phyloP scores from a whole-genome alignment of 2,888 invertebrate species.

The Leuctra nigra region DNA sequence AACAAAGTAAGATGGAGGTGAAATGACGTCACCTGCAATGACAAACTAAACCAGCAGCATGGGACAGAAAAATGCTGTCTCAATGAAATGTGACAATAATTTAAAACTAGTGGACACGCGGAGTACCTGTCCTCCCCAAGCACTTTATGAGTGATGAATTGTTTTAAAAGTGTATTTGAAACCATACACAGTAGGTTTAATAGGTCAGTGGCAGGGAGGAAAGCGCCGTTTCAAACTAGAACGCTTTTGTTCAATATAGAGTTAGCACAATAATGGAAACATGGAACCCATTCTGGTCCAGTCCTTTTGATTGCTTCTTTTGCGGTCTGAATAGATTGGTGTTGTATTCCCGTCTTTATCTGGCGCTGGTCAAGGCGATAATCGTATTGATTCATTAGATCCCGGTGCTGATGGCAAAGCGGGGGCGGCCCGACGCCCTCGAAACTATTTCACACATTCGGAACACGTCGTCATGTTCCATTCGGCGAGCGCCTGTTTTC shows the following conservation, averaged over 20 bases:
- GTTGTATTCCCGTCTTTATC: slow-evolving; percentile 1
- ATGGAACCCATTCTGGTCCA: slow-evolving; percentile 4
- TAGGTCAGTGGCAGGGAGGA: no score
- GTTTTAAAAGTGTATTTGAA: no score
- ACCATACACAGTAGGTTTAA: no score
- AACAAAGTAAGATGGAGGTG: no score
- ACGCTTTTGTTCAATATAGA: slow-evolving; percentile 10
- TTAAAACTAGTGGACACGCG: no score
- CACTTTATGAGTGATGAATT: no score
- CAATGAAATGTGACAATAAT: no score
- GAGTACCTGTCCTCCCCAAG: no score
- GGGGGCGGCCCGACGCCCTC: slow-evolving; percentile 8
- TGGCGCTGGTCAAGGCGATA: slow-evolving; percentile 20
- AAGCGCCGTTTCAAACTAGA: not conserved
- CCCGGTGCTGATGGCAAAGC: slow-evolving; percentile 21
- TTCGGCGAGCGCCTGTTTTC: slow-evolving; percentile 21
- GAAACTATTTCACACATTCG: slow-evolving; percentile 21
- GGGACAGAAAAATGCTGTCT: no score
- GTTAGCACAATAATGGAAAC: slow-evolving; percentile 19
- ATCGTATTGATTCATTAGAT: slow-evolving; percentile 23
- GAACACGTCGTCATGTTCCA: slow-evolving; percentile 23
- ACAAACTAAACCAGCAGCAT: no score
- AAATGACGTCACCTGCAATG: no score
- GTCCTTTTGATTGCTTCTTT: slow-evolving; percentile 21
- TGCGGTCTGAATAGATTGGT: slow-evolving; percentile 13